Conservation (phyloP, 2,888 invertebrate genomes). For the Cataglyphis albicans region DNA sequence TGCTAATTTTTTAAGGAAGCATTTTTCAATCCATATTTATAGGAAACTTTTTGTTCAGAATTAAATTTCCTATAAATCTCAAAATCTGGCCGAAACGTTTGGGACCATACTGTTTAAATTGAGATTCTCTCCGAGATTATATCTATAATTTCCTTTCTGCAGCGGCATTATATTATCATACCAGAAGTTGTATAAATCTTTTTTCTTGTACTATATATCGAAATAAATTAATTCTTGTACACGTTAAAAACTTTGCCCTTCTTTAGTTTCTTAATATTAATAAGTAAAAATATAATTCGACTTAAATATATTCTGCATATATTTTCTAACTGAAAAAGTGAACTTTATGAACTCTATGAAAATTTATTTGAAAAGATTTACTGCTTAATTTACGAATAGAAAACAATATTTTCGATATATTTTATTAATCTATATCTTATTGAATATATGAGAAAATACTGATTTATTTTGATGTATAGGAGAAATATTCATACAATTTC, state of each 20-base stretch:
- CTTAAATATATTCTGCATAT: background rate
- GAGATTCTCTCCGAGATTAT: conserved; percentile 23
- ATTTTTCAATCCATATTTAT: too few relatives aligned
- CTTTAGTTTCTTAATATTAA: background rate
- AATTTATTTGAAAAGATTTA: background rate
- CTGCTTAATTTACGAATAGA: background rate
- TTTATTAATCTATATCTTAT: background rate
- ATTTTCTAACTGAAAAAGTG: background rate
- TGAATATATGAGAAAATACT: background rate
- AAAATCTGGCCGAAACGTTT: too few relatives aligned
- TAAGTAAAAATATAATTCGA: background rate
- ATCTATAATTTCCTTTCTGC: background rate
- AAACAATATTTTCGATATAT: background rate
- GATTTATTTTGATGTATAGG: background rate
- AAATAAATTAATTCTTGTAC: background rate
- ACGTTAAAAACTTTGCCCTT: background rate
- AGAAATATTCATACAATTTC: background rate
- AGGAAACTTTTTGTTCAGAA: too few relatives aligned
- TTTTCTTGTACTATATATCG: background rate
- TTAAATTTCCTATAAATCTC: too few relatives aligned
- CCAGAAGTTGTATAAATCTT: background rate
- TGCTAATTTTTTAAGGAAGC: too few relatives aligned
- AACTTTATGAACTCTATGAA: background rate
- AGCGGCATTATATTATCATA: background rate
- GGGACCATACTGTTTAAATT: background rate